These are phyloP conservation scores for Plumapathes pennacea DNA, from an alignment of 92 coral and sea anemone species.

Conservation along the genomic window DNA sequence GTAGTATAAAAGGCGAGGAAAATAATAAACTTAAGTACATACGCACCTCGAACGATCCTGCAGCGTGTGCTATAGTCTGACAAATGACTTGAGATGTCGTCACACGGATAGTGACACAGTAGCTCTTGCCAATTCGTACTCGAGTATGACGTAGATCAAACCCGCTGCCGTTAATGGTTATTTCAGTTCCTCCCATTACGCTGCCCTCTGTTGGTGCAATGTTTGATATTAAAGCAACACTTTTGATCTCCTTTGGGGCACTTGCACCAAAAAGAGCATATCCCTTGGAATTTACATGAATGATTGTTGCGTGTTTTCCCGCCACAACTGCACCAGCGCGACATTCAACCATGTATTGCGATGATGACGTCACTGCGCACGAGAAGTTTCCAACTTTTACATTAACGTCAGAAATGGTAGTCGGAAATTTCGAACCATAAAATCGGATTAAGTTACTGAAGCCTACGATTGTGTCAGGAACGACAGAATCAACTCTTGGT, in stretches of 20 bases:
- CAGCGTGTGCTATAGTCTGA: conserved; percentile 50
- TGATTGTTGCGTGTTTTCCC: conserved; percentile 36
- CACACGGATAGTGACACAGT: conserved; percentile 44
- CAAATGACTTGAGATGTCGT: conserved; percentile 63
- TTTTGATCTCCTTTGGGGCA: conserved; percentile 34
- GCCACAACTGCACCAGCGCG: conserved; percentile 57
- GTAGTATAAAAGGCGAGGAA: too few species aligned
- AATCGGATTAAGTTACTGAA: conserved; percentile 38
- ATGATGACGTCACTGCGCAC: conserved; percentile 56
- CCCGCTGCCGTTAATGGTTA: conserved; percentile 73
- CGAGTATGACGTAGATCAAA: conserved; percentile 71
- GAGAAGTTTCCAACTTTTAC: conserved; percentile 54
- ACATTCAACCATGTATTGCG: conserved; percentile 54
- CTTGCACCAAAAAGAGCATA: conserved; percentile 43
- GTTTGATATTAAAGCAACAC: conserved; percentile 49
- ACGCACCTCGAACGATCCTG: conserved; percentile 74
- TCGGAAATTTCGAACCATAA: conserved; percentile 64
- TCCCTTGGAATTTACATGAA: conserved; percentile 41
- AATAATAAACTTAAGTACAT: too few species aligned
- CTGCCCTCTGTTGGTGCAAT: conserved; percentile 83
- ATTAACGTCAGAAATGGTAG: conserved; percentile 45
- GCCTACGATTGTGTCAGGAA: conserved; percentile 58
- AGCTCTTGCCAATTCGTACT: conserved; percentile 53
- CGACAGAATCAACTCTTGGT: conserved; percentile 60
- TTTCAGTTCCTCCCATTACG: conserved; percentile 64